These are phyloP conservation scores for Ricordea florida DNA, from an alignment of 92 coral and sea anemone genomes.

Conservation along the genomic window DNA sequence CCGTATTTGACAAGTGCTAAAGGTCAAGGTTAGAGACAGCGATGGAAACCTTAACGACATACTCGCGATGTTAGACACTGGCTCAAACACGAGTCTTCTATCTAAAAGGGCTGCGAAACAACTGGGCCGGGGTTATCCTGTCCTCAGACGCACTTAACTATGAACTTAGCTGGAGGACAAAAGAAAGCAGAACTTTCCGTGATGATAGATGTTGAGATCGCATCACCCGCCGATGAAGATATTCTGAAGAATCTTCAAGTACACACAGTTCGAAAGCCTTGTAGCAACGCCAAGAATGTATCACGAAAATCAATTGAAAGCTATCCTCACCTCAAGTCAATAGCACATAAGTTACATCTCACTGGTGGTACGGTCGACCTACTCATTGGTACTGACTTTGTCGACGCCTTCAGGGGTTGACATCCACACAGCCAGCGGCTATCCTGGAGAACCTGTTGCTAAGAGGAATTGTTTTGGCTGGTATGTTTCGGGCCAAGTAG, in stretches of 20 bases:
- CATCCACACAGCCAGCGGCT: conserved; percentile 13
- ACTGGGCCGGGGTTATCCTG: conserved; percentile 39
- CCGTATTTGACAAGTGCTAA: conserved; percentile 61
- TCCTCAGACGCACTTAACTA: conserved; percentile 50
- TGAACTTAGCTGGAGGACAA: conserved; percentile 71
- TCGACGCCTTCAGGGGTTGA: conserved; percentile 58
- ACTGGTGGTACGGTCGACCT: conserved; percentile 55
- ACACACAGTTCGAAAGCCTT: conserved; percentile 65
- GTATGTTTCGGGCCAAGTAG: conserved; percentile 50
- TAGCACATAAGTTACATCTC: neutral
- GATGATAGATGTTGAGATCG: conserved; percentile 34
- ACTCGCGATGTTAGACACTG: conserved; percentile 55
- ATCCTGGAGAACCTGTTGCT: conserved; percentile 53
- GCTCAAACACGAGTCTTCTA: conserved; percentile 34
- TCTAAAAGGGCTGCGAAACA: conserved; percentile 22
- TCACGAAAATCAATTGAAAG: conserved; percentile 23
- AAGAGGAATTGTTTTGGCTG: conserved; percentile 51
- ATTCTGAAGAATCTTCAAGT: conserved; percentile 41
- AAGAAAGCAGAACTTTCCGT: conserved; percentile 60
- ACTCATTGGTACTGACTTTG: conserved; percentile 63
- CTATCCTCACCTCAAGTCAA: neutral
- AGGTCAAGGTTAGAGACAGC: conserved; percentile 26
- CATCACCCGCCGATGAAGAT: conserved; percentile 45
- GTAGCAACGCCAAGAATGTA: conserved; percentile 51
- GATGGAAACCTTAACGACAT: conserved; percentile 48